Conservation (phyloP, 2,888 invertebrate species). For the Spatulosminthurus flaviceps region DNA sequence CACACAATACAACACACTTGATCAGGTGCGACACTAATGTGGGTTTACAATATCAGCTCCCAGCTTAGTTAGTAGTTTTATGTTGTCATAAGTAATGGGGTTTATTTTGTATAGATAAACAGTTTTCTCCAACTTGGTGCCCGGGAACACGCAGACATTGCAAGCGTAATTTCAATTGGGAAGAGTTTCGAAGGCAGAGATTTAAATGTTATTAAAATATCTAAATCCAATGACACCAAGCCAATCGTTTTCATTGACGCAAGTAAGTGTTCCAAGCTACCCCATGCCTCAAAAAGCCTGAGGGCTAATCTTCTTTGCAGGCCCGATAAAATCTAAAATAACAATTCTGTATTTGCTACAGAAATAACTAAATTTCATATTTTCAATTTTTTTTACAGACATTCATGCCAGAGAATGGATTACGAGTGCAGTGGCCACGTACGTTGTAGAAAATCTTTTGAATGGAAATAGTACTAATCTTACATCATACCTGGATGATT, state of each 20-base stretch:
- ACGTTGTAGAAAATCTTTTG: slow-evolving; percentile 78
- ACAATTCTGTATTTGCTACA: too few relatives aligned
- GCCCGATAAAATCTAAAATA: too few relatives aligned
- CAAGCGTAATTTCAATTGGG: slow-evolving; percentile 70
- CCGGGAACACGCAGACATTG: slow-evolving; percentile 66
- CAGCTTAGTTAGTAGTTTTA: too few relatives aligned
- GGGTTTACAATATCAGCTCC: too few relatives aligned
- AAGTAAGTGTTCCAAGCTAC: slow-evolving; percentile 52
- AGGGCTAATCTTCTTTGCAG: too few relatives aligned
- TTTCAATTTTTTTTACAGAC: slow-evolving; percentile 43
- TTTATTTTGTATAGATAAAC: slow-evolving; percentile 69
- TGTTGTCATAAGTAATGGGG: too few relatives aligned
- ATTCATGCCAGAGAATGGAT: slow-evolving; percentile 75
- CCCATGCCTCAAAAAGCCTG: neutral
- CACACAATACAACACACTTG: slow-evolving; percentile 53
- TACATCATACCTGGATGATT: slow-evolving; percentile 72
- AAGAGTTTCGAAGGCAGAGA: slow-evolving; percentile 70
- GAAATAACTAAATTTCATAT: too few relatives aligned
- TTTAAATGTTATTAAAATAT: slow-evolving; percentile 60
- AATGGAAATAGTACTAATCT: slow-evolving; percentile 71
- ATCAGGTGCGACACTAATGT: slow-evolving; percentile 45
- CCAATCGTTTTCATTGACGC: slow-evolving; percentile 67
- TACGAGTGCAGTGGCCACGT: slow-evolving; percentile 74
- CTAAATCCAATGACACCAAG: slow-evolving; percentile 61
- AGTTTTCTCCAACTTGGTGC: slow-evolving; percentile 71